Percentiles rank a stretch among this genome's conserved stretches.
Conservation (phyloP, 2,888 invertebrate species). For the Thecocarcelia acutangulata region DNA sequence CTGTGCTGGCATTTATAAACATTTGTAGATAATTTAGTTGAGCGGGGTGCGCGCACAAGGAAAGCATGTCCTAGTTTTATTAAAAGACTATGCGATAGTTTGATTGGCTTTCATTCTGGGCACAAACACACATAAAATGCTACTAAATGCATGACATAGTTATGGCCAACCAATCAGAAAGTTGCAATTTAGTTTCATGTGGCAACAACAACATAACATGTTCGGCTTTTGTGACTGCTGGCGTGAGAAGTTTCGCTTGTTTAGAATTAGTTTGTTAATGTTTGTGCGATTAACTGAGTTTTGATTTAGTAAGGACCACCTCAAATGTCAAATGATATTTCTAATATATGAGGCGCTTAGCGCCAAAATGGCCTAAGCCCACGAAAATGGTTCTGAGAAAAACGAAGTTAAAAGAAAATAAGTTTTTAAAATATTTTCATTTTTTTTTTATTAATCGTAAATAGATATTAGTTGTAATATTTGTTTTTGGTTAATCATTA, state of each 20-base stretch:
- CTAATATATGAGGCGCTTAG: too few species aligned
- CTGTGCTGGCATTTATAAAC: constrained; percentile 61
- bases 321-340: too few species aligned
- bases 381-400: too few species aligned
- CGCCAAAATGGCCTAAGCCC: too few species aligned
- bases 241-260: constrained; percentile 4
- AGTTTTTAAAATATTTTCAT: too few species aligned
- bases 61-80: constrained; percentile 80
- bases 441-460: too few species aligned
- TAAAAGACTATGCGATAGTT: constrained; percentile 81
- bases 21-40: constrained; percentile 73
- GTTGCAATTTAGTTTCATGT: constrained; percentile 72
- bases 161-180: constrained; percentile 75
- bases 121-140: constrained; percentile 63
- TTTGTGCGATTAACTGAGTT: not conserved
- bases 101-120: constrained; percentile 79
- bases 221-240: constrained; percentile 31
- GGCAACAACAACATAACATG: constrained; percentile 31
- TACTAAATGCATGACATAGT: constrained; percentile 64
- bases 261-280: constrained; percentile 48
- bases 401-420: too few species aligned
- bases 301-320: not conserved
- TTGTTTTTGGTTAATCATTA: too few species aligned
- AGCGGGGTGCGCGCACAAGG: constrained; percentile 73
- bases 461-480: too few species aligned